Conservation (phyloP, 1,140 invertebrate species). For the Ceratosolen solmsi region DNA sequence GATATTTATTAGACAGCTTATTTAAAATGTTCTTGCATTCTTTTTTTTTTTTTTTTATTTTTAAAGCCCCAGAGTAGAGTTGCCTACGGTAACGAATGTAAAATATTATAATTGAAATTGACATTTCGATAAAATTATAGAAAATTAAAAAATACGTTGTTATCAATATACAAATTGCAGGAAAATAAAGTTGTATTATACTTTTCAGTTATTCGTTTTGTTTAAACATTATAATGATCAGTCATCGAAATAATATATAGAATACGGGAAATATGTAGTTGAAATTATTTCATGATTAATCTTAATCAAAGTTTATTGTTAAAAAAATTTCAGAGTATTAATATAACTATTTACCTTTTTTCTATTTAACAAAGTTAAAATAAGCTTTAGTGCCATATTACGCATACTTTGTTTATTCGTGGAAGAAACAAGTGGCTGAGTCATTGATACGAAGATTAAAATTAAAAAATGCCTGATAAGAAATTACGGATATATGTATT, state of each 20-base stretch:
- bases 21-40: no score
- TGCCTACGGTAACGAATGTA: no score
- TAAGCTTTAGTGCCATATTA: neutral
- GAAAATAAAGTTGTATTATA: neutral
- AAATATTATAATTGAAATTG: neutral
- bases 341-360: neutral
- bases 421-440: neutral
- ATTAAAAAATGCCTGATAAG: conserved; percentile 24
- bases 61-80: no score
- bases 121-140: neutral
- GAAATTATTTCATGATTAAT: neutral
- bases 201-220: neutral
- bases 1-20: conserved; percentile 1
- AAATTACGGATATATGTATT: neutral
- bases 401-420: conserved; percentile 20
- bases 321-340: neutral
- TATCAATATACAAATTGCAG: neutral
- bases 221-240: neutral
- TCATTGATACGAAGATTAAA: conserved; percentile 38
- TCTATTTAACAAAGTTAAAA: neutral
- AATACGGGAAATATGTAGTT: neutral
- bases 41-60: no score
- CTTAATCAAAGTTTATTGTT: neutral
- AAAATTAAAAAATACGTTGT: conserved; percentile 2
- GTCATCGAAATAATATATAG: neutral